A percentile compares a stretch with the other conserved stretches of the same genome.
phyloP scores from a whole-genome alignment of 2,113 vertebrate species.

The Ranitomeya imitator region DNA sequence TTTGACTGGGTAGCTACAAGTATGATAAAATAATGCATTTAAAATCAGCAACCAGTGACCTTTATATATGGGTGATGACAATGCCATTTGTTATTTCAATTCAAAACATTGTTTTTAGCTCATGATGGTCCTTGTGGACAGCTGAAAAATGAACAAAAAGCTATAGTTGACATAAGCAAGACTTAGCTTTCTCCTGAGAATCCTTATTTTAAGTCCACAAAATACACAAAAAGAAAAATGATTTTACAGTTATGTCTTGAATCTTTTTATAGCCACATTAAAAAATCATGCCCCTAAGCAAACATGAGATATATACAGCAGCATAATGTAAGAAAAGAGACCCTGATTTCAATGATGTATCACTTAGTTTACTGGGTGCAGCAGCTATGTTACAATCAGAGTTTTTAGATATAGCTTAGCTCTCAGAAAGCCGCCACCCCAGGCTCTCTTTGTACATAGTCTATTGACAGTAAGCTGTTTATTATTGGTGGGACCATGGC shows the following conservation, averaged over 20 bases:
- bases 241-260: background rate
- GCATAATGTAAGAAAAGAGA: too few species aligned
- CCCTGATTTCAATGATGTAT: too few species aligned
- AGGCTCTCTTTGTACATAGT: too few species aligned
- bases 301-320: too few species aligned
- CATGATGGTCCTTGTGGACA: slow-evolving; percentile 12
- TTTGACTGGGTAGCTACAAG: background rate
- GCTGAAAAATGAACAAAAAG: background rate
- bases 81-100: background rate
- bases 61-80: background rate
- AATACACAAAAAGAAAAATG: background rate
- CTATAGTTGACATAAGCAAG: background rate
- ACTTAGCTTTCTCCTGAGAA: background rate
- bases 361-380: too few species aligned
- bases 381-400: too few species aligned
- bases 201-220: background rate
- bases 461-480: too few species aligned
- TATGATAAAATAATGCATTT: background rate
- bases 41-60: background rate
- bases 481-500: too few species aligned
- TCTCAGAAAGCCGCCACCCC: too few species aligned
- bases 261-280: background rate
- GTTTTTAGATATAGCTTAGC: too few species aligned
- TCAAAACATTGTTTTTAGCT: background rate
- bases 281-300: background rate